These are phyloP conservation scores for Verasper variegatus DNA, from an alignment of 2,113 vertebrate genomes.

Conservation along the genomic window DNA sequence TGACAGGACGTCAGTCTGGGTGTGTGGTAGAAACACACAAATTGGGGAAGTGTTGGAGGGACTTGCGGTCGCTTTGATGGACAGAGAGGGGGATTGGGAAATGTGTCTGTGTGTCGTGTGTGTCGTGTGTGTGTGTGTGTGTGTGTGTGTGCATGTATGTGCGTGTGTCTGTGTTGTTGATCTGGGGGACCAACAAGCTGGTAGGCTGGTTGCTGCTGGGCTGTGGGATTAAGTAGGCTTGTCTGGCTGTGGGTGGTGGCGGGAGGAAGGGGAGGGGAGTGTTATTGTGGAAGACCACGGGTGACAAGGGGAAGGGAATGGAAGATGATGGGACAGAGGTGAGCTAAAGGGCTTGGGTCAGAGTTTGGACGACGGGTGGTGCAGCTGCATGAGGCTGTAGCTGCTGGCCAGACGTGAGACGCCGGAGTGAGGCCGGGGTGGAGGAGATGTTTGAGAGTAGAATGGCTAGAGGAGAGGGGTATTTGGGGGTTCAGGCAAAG, in stretches of 20 bases:
- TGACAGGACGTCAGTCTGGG: slow-evolving; percentile 24
- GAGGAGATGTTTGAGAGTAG: not conserved
- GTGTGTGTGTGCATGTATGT: slow-evolving; percentile 5
- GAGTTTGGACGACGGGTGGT: slow-evolving; percentile 1
- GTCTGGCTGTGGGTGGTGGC: slow-evolving; percentile 78
- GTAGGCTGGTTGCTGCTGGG: slow-evolving; percentile 75
- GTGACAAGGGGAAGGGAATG: slow-evolving; percentile 51
- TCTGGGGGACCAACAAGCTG: slow-evolving; percentile 74
- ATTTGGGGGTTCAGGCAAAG: not conserved
- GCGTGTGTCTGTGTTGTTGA: slow-evolving; percentile 69
- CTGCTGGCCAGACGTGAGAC: not conserved
- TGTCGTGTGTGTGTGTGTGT: not conserved
- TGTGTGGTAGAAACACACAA: not conserved
- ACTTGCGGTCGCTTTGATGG: slow-evolving; percentile 27
- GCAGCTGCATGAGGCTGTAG: slow-evolving; percentile 10
- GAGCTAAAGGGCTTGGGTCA: slow-evolving; percentile 34
- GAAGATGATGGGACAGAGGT: slow-evolving; percentile 49
- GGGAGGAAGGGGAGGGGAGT: slow-evolving; percentile 73
- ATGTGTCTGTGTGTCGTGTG: not conserved
- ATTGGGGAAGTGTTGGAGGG: slow-evolving; percentile 21
- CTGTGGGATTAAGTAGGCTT: slow-evolving; percentile 81
- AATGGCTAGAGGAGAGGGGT: not conserved
- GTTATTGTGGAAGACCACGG: slow-evolving; percentile 70
- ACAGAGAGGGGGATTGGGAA: slow-evolving; percentile 34
- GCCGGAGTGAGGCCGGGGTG: not conserved